phyloP scores from a whole-genome alignment of 2,113 vertebrate species.

The Sylvia atricapilla region DNA sequence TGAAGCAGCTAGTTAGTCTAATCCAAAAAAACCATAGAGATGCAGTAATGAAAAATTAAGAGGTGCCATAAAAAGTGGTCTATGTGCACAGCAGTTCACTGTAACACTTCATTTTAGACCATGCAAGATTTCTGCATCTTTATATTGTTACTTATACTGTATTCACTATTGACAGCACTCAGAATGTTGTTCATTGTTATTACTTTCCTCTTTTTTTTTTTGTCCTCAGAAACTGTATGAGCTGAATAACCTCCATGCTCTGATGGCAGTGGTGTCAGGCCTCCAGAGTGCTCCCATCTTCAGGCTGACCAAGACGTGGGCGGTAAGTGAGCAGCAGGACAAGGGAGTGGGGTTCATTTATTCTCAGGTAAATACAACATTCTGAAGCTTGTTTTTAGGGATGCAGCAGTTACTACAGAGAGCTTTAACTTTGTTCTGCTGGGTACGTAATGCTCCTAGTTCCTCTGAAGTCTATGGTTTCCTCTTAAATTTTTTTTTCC shows the following conservation, averaged over 20 bases:
- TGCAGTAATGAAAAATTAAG: background rate
- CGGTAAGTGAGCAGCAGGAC: constrained; percentile 80
- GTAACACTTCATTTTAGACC: background rate
- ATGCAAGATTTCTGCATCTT: background rate
- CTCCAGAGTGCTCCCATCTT: constrained; percentile 97
- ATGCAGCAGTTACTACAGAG: background rate
- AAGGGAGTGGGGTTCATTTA: accelerated
- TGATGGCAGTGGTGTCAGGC: constrained; percentile 96
- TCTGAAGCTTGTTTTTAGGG: background rate
- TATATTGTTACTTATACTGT: background rate
- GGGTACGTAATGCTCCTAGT: background rate
- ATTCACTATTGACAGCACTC: background rate
- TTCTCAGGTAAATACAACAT: background rate
- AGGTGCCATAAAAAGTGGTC: background rate
- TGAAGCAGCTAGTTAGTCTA: background rate
- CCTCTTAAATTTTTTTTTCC: background rate
- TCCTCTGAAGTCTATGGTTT: background rate
- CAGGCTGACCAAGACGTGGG: constrained; percentile 96
- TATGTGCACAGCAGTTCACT: background rate
- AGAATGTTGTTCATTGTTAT: background rate
- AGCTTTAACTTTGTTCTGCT: background rate
- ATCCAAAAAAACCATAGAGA: background rate
- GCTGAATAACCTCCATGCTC: constrained; percentile 95
- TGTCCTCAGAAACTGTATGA: constrained; percentile 91
- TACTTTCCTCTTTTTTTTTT: background rate